Evolutionary conservation across 2,113 vertebrate genomes (phyloP), one percentile per base, ranked within the genome.

Genomic region (Alexandromys fortis): DNA sequence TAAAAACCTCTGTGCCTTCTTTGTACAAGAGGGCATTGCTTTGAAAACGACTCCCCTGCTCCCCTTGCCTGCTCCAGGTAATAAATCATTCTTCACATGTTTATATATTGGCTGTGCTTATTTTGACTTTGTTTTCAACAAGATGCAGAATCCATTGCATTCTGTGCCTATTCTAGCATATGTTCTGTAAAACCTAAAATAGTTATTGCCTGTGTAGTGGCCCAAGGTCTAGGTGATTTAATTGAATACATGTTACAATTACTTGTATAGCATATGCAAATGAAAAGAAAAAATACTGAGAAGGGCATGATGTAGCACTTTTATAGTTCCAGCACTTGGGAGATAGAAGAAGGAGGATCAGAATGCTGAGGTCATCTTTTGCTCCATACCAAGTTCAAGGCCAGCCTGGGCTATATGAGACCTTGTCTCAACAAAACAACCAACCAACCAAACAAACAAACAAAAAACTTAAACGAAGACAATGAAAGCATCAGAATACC

Each of bases 181-280:
- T 72, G 19, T 33, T 30, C 21, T 49, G 0, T 55, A 68, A 92
- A 91, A 81, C 45, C 33, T 72, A 63, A 86, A 95, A 42, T 52
- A 86, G n/a, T 91, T 91, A 76, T 35, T 63, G 22, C 82, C 72
- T 95, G 78, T 58, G n/a, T 91, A 26, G 58, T 72, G 78, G 81
- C 8, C 7, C 47, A 38, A 61, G 33, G 33, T 77, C 49, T 77
- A 90, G 61, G 77, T 76, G 52, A 85, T 86, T 90, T 55, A 76
- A 0, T 45, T 45, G 8, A 75, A 61, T 52, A 79, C 68, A 82
- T 47, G 82, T 94, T 86, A 72, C 2, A 55, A 38, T 61, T 68
- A 22, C 38, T 87, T 47, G 5, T 38, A n/a, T n/a, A 35, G 68
- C 28, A n/a, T 30, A 55, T 75, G 19, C 19, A 87, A 70, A 96